Percentiles rank a stretch among this genome's conserved stretches.
Conservation (phyloP, 2,113 vertebrate genomes). For the Phalacrocorax carbo region DNA sequence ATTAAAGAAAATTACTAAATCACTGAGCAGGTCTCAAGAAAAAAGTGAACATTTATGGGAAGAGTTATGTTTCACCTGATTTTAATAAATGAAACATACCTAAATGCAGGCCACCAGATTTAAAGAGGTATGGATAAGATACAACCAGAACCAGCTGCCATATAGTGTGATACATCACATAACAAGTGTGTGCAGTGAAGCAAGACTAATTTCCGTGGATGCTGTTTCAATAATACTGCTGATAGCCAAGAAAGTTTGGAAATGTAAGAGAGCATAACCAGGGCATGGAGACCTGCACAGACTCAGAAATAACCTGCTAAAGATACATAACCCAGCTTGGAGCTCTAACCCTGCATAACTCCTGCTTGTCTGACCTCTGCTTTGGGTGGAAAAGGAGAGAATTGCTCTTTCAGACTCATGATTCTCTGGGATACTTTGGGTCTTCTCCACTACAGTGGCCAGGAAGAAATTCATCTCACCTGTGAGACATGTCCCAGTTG, state of each 20-base stretch:
- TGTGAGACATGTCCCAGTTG: background rate
- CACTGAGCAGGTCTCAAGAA: background rate
- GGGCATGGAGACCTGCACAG: background rate
- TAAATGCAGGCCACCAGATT: background rate
- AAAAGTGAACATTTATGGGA: background rate
- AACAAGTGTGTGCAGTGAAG: background rate
- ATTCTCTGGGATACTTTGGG: background rate
- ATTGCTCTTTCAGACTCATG: background rate
- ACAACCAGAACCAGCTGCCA: background rate
- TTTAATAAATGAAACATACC: background rate
- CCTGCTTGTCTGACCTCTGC: background rate
- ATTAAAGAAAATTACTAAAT: background rate
- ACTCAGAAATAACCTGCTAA: background rate
- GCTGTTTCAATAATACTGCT: background rate
- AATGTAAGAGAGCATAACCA: background rate
- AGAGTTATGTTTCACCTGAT: background rate
- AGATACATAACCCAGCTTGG: background rate
- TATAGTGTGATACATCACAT: too few species aligned
- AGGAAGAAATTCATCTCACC: background rate
- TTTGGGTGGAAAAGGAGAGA: background rate
- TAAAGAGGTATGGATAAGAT: background rate
- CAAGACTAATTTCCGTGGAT: background rate
- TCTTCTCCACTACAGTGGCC: background rate
- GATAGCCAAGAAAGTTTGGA: background rate
- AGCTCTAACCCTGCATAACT: background rate